Percentiles rank a stretch among this genome's conserved stretches.
phyloP scores from a whole-genome alignment of 2,113 vertebrate species.

The Notarius lentiginosus region DNA sequence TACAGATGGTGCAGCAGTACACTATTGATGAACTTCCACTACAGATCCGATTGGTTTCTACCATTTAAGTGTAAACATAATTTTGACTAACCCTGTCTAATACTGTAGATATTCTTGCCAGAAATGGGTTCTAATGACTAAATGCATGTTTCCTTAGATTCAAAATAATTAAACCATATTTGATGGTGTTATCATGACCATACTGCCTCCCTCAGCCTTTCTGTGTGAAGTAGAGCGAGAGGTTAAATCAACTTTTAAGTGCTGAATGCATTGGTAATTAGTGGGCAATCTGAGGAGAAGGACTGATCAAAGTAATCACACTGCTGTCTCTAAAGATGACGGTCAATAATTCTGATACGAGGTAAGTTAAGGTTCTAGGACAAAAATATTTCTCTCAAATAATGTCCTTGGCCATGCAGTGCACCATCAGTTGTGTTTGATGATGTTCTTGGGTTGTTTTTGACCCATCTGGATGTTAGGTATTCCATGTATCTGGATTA shows the following conservation, averaged over 20 bases:
- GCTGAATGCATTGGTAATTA: conserved; percentile 11
- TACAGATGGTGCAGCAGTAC: too few relatives aligned
- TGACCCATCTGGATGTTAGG: not conserved
- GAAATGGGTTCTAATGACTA: not conserved
- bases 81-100: too few relatives aligned
- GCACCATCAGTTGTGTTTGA: not conserved
- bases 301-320: not conserved
- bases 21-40: too few relatives aligned
- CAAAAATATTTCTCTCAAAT: not conserved
- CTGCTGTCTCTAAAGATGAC: not conserved
- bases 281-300: not conserved
- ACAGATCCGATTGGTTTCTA: too few relatives aligned
- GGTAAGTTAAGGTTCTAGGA: not conserved
- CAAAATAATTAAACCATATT: not conserved
- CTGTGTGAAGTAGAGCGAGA: not conserved
- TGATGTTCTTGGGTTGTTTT: not conserved
- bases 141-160: not conserved
- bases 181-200: not conserved
- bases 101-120: not conserved
- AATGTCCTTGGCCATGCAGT: not conserved
- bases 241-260: conserved; percentile 2
- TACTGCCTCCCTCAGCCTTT: not conserved
- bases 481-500: too few relatives aligned
- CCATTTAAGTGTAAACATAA: too few relatives aligned
- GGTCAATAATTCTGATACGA: not conserved